Conservation (phyloP, 2,113 vertebrate genomes). For the Seriola aureovittata region DNA sequence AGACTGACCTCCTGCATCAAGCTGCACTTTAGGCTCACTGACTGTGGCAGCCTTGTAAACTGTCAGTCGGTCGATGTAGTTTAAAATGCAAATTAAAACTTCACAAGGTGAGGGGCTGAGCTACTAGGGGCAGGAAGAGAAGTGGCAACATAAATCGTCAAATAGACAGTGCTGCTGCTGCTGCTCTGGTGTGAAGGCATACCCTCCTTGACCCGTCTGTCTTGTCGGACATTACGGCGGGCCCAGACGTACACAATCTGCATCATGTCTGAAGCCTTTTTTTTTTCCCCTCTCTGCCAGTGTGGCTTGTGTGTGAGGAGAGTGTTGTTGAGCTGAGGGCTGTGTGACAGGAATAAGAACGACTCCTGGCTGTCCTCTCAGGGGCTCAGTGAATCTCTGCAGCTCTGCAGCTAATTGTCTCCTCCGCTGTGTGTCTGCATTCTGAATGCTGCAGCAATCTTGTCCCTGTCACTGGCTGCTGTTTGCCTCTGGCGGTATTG, state of each 20-base stretch:
- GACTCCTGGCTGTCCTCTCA: constrained; percentile 51
- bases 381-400: constrained; percentile 58
- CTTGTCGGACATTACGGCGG: neutral
- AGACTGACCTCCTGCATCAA: constrained; percentile 16
- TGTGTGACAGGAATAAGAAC: constrained; percentile 76
- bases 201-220: constrained; percentile 30
- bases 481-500: constrained; percentile 21
- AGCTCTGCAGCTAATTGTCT: constrained; percentile 72
- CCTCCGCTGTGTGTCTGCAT: constrained; percentile 35
- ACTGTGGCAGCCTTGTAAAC: neutral
- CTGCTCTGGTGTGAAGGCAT: constrained; percentile 11
- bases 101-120: constrained; percentile 20
- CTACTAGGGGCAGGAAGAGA: neutral
- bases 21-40: neutral
- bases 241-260: constrained; percentile 32
- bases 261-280: constrained; percentile 8
- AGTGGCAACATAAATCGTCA: neutral
- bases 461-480: constrained; percentile 37
- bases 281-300: neutral
- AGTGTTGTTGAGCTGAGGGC: constrained; percentile 44
- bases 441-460: constrained; percentile 47
- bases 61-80: constrained; percentile 1
- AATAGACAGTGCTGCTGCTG: neutral
- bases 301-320: constrained; percentile 37
- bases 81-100: neutral